Evolutionary conservation across 2,113 vertebrate genomes (phyloP), one percentile per base, ranked within the genome.

Genomic region (Terrapene triunguis): DNA sequence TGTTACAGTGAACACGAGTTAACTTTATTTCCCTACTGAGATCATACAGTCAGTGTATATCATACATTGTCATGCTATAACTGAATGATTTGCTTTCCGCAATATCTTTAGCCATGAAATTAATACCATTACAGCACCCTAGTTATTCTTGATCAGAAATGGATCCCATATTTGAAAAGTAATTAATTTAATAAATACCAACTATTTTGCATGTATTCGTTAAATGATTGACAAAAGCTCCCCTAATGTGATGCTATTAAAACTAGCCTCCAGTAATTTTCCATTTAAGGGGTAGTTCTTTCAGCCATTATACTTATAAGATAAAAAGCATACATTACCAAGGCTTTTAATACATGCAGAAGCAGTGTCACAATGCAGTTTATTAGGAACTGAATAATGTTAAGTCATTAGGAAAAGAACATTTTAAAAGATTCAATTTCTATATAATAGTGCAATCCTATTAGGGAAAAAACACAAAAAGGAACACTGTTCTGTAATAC

Each of bases 171-270:
- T 92, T 93, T 89, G 81, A 95, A 93, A 96, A 78, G 48, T 94
- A 96, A 94, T 96, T 88, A 95, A 92, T 90, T 91, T 65, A 27
- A 85, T 94, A 51, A 95, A 95, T 96, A 96, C 92, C 88, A 42
- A 87, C 35, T 88, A 87, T 65, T 92, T 95, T 82, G 85, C 47
- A 72, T 85, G n/a, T 21, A 65, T 9, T 91, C 81, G 44, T 92
- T 91, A 96, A 94, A 84, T 88, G 57, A 85, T 92, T 65, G 22
- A 80, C 84, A 22, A 84, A 44, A 93, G 90, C 80, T 16, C 1
- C 4, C 82, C 38, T 6, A 19, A 74, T 82, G 74, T 84, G 7
- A 82, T 65, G n/a, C 35, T 94, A 55, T 91, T 94, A 94, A 90
- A 96, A 90, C 87, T 85, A 94, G n/a, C 76, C 44, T 94, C 48